Evolutionary conservation across 2,797 vertebrate species (phyloP).

Genomic region (Cyprinella venusta): DNA sequence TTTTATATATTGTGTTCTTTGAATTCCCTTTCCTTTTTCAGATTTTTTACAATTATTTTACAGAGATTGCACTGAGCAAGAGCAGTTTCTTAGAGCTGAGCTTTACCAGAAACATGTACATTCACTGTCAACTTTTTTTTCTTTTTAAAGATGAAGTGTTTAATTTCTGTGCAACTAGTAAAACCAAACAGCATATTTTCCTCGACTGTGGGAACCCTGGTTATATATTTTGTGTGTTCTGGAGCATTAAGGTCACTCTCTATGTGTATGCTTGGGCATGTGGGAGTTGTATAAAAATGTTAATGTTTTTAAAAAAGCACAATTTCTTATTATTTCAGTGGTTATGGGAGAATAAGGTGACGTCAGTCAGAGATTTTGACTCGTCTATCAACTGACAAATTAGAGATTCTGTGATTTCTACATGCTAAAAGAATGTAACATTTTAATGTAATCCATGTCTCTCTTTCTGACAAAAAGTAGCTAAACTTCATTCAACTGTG

Average conservation of each 20-base stretch:
- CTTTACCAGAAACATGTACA: background rate
- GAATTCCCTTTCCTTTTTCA: background rate
- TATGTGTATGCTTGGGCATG: slow-evolving; percentile 69
- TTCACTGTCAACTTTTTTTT: background rate
- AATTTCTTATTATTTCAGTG: slow-evolving; percentile 60
- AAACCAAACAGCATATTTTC: slow-evolving; percentile 1
- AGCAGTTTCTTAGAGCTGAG: background rate
- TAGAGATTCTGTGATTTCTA: slow-evolving; percentile 37
- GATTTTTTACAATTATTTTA: background rate
- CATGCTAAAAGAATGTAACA: slow-evolving; percentile 62
- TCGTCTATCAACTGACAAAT: slow-evolving; percentile 13
- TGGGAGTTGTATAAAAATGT: slow-evolving; percentile 65
- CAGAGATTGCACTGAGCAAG: background rate
- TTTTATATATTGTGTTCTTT: background rate
- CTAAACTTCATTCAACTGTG: slow-evolving; percentile 35
- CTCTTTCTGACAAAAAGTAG: slow-evolving; percentile 36
- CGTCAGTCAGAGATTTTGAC: slow-evolving; percentile 30
- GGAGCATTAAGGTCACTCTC: slow-evolving; percentile 58
- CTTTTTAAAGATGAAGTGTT: background rate
- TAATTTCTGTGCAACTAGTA: background rate
- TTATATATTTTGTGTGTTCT: slow-evolving; percentile 39
- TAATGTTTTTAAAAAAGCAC: slow-evolving; percentile 65
- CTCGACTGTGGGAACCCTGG: background rate
- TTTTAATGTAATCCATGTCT: slow-evolving; percentile 40
- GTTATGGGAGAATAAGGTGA: slow-evolving; percentile 20